These are phyloP conservation scores for Macquaria australasica DNA, from an alignment of 2,113 vertebrate species.

Conservation along the genomic window DNA sequence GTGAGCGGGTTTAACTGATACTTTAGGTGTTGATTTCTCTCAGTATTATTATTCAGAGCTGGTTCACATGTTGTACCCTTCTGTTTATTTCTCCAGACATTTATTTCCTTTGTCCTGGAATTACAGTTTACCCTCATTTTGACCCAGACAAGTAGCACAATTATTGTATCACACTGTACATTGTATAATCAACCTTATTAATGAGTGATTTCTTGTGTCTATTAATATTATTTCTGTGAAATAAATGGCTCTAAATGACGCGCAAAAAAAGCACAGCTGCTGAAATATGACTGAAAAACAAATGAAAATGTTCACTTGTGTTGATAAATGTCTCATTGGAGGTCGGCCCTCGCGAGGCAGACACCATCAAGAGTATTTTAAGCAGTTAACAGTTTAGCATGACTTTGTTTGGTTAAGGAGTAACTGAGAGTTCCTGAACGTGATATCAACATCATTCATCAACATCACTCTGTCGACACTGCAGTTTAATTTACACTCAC, in stretches of 20 bases:
- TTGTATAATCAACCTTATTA: background rate
- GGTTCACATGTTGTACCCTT: background rate
- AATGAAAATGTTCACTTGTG: background rate
- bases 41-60: background rate
- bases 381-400: conserved; percentile 43
- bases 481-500: conserved; percentile 56
- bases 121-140: background rate
- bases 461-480: conserved; percentile 60
- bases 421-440: conserved; percentile 68
- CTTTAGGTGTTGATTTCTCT: background rate
- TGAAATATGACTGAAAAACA: background rate
- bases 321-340: background rate
- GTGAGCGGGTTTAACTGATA: conserved; percentile 19
- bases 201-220: background rate
- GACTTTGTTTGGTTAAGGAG: conserved; percentile 50
- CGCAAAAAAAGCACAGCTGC: background rate
- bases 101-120: background rate
- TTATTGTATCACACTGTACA: background rate
- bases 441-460: conserved; percentile 70
- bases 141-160: background rate
- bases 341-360: background rate
- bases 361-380: conserved; percentile 4
- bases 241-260: background rate
- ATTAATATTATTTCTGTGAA: background rate
- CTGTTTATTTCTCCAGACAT: background rate